phyloP scores from a whole-genome alignment of 2,113 vertebrate species.

The Charina bottae region DNA sequence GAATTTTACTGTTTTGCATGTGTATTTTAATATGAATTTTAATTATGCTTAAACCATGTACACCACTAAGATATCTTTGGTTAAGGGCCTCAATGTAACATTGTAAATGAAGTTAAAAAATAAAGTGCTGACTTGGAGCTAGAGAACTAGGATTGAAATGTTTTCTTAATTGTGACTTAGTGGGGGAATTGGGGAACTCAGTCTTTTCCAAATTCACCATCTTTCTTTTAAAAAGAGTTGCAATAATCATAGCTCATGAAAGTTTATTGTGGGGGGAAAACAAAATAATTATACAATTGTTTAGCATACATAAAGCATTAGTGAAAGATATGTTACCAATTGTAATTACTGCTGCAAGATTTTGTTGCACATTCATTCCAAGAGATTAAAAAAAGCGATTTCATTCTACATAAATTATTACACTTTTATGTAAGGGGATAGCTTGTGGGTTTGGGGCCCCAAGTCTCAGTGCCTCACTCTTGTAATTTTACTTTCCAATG shows the following conservation, averaged over 20 bases:
- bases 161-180: neutral
- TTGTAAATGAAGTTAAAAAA: neutral
- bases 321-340: slow-evolving; percentile 8
- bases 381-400: slow-evolving; percentile 22
- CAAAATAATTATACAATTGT: slow-evolving; percentile 34
- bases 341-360: slow-evolving; percentile 26
- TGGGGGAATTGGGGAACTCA: neutral
- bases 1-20: neutral
- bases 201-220: neutral
- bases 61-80: neutral
- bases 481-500: slow-evolving; percentile 30
- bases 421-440: neutral
- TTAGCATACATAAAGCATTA: slow-evolving; percentile 12
- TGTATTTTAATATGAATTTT: neutral
- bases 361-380: slow-evolving; percentile 7
- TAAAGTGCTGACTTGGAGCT: neutral
- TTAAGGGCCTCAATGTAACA: neutral
- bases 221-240: neutral
- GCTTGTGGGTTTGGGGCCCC: neutral
- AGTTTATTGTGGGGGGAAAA: neutral
- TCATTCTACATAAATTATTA: slow-evolving; percentile 38
- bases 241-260: neutral
- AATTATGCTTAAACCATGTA: neutral
- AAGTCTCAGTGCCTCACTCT: slow-evolving; percentile 1
- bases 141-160: neutral